Evolutionary conservation across 2,113 vertebrate species (phyloP).

Genomic region (Archocentrus centrarchus): DNA sequence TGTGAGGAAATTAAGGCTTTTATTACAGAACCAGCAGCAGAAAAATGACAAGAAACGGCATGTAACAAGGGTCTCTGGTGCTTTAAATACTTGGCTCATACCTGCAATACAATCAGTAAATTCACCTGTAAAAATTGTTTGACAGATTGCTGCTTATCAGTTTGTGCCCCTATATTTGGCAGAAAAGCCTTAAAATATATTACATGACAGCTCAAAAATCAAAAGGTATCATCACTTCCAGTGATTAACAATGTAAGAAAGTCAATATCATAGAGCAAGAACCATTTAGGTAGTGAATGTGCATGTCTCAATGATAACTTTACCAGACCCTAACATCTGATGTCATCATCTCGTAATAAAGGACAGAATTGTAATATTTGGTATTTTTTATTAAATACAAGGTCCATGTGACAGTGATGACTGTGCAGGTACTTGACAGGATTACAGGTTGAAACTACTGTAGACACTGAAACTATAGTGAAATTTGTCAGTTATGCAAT

Average conservation of each 20-base stretch:
- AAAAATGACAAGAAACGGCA: neutral
- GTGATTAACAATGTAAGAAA: neutral
- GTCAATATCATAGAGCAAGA: neutral
- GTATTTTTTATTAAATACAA: neutral
- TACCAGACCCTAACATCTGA: neutral
- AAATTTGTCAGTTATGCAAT: neutral
- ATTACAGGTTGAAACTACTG: neutral
- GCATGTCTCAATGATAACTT: neutral
- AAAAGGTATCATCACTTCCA: neutral
- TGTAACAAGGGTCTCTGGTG: neutral
- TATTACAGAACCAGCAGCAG: neutral
- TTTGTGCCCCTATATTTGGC: neutral
- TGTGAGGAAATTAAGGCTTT: neutral
- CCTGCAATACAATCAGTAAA: neutral
- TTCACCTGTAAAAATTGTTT: neutral
- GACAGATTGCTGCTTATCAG: neutral
- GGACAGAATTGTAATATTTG: neutral
- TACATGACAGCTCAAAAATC: neutral
- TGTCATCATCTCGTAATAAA: neutral
- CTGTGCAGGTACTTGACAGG: neutral
- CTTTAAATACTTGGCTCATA: neutral
- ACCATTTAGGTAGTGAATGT: neutral
- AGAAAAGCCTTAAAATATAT: neutral
- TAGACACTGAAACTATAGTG: neutral
- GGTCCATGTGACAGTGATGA: neutral